Conservation (phyloP, 2,888 invertebrate species). For the Trilocha varians region DNA sequence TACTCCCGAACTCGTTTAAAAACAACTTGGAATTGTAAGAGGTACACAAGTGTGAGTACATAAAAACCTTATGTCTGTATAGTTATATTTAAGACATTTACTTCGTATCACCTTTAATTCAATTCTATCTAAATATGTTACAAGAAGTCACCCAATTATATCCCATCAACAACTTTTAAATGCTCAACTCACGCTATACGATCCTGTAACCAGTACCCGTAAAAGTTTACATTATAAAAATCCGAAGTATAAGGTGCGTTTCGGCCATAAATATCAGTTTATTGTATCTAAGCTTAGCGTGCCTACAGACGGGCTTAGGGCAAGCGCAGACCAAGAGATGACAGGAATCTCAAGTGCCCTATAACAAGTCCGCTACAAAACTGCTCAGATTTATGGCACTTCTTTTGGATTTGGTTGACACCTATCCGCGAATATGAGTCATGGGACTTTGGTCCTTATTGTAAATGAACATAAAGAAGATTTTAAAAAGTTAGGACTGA, state of each 20-base stretch:
- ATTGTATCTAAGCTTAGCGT: slow-evolving; percentile 25
- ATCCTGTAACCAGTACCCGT: too few species aligned
- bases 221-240: neutral
- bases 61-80: too few species aligned
- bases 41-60: too few species aligned
- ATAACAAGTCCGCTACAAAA: slow-evolving; percentile 30
- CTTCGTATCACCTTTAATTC: too few species aligned
- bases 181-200: too few species aligned
- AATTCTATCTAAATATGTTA: too few species aligned
- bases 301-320: slow-evolving; percentile 20
- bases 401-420: slow-evolving; percentile 6
- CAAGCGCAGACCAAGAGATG: slow-evolving; percentile 19
- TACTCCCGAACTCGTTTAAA: too few species aligned
- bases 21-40: too few species aligned
- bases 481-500: neutral
- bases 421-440: neutral
- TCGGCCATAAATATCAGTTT: slow-evolving; percentile 61
- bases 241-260: slow-evolving; percentile 36
- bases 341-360: slow-evolving; percentile 56
- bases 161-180: too few species aligned
- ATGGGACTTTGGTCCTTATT: neutral
- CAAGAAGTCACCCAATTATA: too few species aligned
- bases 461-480: neutral
- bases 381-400: slow-evolving; percentile 7
- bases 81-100: too few species aligned